phyloP scores from a whole-genome alignment of 2,113 vertebrate species.

The Athene noctua region DNA sequence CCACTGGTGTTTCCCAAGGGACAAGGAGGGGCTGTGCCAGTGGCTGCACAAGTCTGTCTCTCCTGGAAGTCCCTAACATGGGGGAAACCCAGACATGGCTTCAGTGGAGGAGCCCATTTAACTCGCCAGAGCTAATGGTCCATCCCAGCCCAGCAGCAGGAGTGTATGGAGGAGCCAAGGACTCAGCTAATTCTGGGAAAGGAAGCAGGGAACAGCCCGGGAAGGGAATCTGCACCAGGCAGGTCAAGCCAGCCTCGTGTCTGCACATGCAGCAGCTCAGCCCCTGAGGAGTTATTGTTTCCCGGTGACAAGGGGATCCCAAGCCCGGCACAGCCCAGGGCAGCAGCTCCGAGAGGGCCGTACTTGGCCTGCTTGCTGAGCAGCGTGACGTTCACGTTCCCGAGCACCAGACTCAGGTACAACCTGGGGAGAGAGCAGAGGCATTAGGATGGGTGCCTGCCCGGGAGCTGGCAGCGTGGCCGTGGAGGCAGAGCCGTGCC shows the following conservation, averaged over 20 bases:
- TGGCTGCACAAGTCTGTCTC: not conserved
- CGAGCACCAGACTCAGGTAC: constrained; percentile 93
- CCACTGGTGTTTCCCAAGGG: not conserved
- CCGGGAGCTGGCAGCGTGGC: not conserved
- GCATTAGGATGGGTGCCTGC: not conserved
- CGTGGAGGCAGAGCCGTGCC: not conserved
- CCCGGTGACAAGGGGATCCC: not conserved
- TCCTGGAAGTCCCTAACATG: not conserved
- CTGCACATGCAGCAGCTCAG: not conserved
- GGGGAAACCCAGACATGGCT: fast-evolving
- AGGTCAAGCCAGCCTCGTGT: not conserved
- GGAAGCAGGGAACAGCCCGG: not conserved
- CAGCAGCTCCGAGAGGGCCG: not conserved
- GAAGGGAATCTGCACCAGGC: not conserved
- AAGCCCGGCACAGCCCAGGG: not conserved
- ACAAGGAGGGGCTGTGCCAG: not conserved
- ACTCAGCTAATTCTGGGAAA: not conserved
- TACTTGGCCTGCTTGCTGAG: constrained; percentile 95
- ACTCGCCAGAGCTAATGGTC: not conserved
- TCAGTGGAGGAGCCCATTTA: not conserved
- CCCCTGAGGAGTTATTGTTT: fast-evolving
- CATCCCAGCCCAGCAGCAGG: fast-evolving
- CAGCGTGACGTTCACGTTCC: constrained; percentile 92
- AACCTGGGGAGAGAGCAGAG: constrained; percentile 73
- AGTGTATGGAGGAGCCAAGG: fast-evolving